These are phyloP conservation scores for Alethe diademata DNA, from an alignment of 2,113 vertebrate genomes.

Conservation along the genomic window DNA sequence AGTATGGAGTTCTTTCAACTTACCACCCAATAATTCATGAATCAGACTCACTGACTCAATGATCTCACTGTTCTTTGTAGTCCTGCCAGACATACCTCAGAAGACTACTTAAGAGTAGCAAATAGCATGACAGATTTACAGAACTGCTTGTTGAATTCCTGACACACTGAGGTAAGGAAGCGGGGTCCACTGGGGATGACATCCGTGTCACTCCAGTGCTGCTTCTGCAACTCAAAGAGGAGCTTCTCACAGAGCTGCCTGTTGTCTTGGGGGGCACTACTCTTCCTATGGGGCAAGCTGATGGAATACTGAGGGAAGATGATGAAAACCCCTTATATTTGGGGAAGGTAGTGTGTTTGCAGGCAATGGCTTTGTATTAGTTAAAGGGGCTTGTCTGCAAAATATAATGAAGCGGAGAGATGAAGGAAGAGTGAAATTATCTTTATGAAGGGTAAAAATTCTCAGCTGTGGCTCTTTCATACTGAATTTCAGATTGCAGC, in stretches of 20 bases:
- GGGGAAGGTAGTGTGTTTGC: not conserved
- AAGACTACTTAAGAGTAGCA: not conserved
- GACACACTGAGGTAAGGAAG: not conserved
- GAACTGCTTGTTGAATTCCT: not conserved
- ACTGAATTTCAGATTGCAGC: not conserved
- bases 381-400: not conserved
- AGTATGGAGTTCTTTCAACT: slow-evolving; percentile 5
- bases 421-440: not conserved
- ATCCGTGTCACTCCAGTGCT: not conserved
- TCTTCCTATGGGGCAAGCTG: not conserved
- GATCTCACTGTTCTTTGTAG: slow-evolving; percentile 39
- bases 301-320: not conserved
- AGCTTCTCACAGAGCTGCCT: not conserved
- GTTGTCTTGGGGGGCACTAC: not conserved
- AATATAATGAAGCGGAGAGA: not conserved
- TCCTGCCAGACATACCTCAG: slow-evolving; percentile 5
- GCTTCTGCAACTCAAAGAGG: not conserved
- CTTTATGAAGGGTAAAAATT: not conserved
- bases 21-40: slow-evolving; percentile 38
- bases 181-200: rapidly evolving
- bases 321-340: not conserved
- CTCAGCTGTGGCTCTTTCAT: not conserved
- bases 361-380: not conserved
- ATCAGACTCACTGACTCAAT: not conserved
- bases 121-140: not conserved